phyloP scores from a whole-genome alignment of 2,797 vertebrate species.

The Melopsittacus undulatus region DNA sequence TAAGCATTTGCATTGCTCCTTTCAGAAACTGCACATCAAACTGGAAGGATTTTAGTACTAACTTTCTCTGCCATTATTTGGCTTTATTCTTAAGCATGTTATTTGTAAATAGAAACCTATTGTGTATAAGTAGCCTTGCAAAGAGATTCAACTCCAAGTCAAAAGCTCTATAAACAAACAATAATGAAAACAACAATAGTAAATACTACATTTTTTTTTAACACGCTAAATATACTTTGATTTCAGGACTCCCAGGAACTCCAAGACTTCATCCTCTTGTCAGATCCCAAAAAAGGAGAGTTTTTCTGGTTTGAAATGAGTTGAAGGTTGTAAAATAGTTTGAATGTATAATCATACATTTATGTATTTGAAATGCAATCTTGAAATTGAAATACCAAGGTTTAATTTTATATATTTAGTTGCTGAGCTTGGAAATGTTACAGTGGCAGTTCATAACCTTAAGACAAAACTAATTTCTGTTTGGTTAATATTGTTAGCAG shows the following conservation, averaged over 20 bases:
- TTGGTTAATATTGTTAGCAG: background rate
- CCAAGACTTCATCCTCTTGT: background rate
- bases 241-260: background rate
- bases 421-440: background rate
- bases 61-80: background rate
- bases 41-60: background rate
- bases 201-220: background rate
- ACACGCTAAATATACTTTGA: background rate
- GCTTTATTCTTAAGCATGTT: background rate
- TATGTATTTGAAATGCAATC: background rate
- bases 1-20: background rate
- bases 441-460: background rate
- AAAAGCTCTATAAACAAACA: background rate
- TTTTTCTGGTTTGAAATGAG: background rate
- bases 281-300: background rate
- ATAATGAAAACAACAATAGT: background rate
- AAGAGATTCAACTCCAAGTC: background rate
- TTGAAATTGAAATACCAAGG: background rate
- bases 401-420: background rate
- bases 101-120: background rate
- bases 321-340: background rate
- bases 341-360: background rate
- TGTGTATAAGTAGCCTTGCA: background rate
- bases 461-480: background rate
- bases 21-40: background rate